phyloP scores from a whole-genome alignment of 1,140 invertebrate species.

The Tetramorium simillimum region DNA sequence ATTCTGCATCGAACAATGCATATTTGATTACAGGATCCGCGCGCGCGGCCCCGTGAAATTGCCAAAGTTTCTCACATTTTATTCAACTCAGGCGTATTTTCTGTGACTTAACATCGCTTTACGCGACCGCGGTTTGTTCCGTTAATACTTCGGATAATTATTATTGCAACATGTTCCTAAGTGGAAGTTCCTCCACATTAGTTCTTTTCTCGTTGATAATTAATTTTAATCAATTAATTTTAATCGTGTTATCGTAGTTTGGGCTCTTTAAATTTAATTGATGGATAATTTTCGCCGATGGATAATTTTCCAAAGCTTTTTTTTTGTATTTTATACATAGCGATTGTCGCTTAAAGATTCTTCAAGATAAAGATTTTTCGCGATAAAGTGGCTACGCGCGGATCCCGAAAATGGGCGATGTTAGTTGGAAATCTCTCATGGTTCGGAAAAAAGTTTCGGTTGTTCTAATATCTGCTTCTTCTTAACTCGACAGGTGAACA shows the following conservation, averaged over 20 bases:
- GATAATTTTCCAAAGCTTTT: neutral
- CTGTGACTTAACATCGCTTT: neutral
- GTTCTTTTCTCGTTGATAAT: neutral
- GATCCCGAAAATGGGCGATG: slow-evolving; percentile 7
- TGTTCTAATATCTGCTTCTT: slow-evolving; percentile 34
- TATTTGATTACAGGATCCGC: slow-evolving; percentile 58
- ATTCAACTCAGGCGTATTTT: neutral
- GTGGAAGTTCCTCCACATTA: neutral
- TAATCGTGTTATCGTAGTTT: neutral
- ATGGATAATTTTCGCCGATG: neutral
- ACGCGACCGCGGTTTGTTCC: neutral
- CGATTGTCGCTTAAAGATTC: neutral
- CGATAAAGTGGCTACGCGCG: neutral
- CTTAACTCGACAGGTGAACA: slow-evolving; percentile 93
- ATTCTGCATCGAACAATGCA: slow-evolving; percentile 60
- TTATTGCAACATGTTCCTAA: neutral
- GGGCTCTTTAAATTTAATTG: neutral
- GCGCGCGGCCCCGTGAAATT: slow-evolving; percentile 48
- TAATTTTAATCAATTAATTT: slow-evolving; percentile 2
- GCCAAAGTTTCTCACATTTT: slow-evolving; percentile 43
- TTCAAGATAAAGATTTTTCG: neutral
- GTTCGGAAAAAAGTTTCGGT: neutral
- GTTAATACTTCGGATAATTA: slow-evolving; percentile 8
- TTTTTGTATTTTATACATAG: neutral
- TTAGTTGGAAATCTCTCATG: neutral